Base-by-base conservation (phyloP, 2,113 vertebrate genomes). In the Rhadina sibilatrix region DNA sequence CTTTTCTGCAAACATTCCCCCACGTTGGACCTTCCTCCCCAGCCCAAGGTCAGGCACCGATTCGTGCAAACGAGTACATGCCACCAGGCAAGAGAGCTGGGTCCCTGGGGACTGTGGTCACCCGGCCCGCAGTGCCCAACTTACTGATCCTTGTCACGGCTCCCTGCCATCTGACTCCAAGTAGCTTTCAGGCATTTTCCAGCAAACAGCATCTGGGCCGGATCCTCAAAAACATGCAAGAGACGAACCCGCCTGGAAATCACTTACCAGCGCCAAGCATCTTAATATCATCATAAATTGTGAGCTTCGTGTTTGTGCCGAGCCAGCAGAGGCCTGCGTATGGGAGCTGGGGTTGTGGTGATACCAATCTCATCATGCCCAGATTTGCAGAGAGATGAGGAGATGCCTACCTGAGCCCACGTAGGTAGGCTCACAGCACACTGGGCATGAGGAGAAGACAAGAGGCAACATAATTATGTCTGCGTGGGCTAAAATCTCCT, bases 151-250 rank as follows among this genome's bases (percentile, higher is more conserved):
- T 72, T 69, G 76, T 61, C 89, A 83, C 15, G 0, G 87, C 89
- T 92, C 89, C 68, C 72, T 57, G 46, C 63, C 15, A 17, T 76
- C 71, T 72, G 59, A 61, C 59, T 89, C 46, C 54, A 60, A 90
- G 71, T 42, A 77, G 89, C 91, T 92, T 61, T 89, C 80, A 47
- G 96, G 93, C 93, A 95, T 94, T 96, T 92, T 94, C 91, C 96
- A 95, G 72, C 68, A 59, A 81, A 71, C 42, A 91, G 68, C 83
- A 72, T 90, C 66, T 83, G 77, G 89, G 68, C 72, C 83, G 71
- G 91, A 91, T 89, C 52, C 89, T 94, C 77, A 93, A 71, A 93
- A 60, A 57, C 64, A 80, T 0, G 23, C 54, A 61, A 76, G 71
- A 95, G 59, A 61, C 4, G 3, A 61, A 15, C 47, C 76, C 13